Conservation (phyloP, 1,140 invertebrate species). For the Helicoverpa armigera region DNA sequence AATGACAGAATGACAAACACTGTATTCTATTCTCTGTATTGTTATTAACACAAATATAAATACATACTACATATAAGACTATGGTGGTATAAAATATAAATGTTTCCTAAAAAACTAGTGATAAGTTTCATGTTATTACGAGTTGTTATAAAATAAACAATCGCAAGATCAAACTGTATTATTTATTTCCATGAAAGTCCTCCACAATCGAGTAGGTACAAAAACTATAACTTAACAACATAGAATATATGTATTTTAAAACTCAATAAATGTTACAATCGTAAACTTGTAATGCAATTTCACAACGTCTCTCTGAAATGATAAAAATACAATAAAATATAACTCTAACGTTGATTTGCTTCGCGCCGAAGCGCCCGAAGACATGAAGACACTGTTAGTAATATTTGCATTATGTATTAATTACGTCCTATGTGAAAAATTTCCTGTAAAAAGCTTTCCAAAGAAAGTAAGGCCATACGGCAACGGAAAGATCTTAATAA, state of each 20-base stretch:
- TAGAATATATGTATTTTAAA: neutral
- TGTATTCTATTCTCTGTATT: no score
- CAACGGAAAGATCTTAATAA: conserved; percentile 28
- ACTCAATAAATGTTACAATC: conserved; percentile 24
- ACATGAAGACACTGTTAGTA: conserved; percentile 51
- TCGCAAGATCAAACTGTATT: neutral
- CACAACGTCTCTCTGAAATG: conserved; percentile 56
- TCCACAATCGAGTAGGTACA: neutral
- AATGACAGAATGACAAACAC: no score
- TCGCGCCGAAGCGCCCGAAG: neutral
- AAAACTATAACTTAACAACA: conserved; percentile 9
- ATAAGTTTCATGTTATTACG: no score
- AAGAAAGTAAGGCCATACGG: conserved; percentile 59
- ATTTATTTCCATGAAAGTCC: neutral
- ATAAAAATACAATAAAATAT: conserved; percentile 70
- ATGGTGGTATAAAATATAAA: no score
- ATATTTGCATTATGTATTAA: conserved; percentile 50
- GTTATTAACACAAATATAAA: no score
- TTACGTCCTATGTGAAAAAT: conserved; percentile 40
- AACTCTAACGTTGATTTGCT: conserved; percentile 43
- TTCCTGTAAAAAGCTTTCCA: conserved; percentile 52
- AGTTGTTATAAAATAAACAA: no score
- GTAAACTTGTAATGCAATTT: conserved; percentile 66
- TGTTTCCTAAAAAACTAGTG: no score
- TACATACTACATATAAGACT: no score